Base-by-base conservation (phyloP, 1,140 invertebrate species). In the Thaumatotibia leucotreta region DNA sequence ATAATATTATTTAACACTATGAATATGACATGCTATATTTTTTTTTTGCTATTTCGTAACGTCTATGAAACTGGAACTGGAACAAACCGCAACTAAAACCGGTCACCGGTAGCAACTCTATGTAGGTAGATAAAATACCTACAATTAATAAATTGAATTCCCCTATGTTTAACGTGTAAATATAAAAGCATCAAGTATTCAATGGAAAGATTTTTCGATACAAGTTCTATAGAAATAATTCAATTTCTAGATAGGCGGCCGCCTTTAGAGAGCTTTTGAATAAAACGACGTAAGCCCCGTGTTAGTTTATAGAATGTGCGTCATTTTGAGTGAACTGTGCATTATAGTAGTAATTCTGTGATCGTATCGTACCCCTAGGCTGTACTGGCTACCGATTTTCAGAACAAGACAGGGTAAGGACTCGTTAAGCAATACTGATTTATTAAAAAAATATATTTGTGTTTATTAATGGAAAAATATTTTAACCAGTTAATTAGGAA, bases 191-290 rank as follows among this genome's bases (percentile, higher is more conserved):
- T 58, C 24, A 58, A 58, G 4, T 14, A 58, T 58, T 58, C 52
- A 58, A 58, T 58, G 52, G 52, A 29, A 24, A 29, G 24, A 29
- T 27, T 58, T 9, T 58, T 58, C 52, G 52, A 58, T 58, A 58
- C n/a, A 58, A 24, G n/a, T 6, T 58, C 23, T 58, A 58, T 58
- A 58, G 52, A 58, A 58, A 58, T 58, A 58, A 58, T 58, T 58
- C 52, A 58, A 58, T 58, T 58, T 58, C 52, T 58, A 58, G 52
- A 58, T 58, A 29, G 10, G 23, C 11, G 4, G 50, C 23, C 50
- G 52, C 52, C 11, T 24, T 58, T 17, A 45, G 11, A 35, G 17
- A 20, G n/a, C 35, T 14, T n/a, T 45, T 45, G 5, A 1, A 8
- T 17, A 20, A 45, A 45, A 45, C 17, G 39, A 20, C 39, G 5